Evolutionary conservation across 2,113 vertebrate genomes (phyloP).

Genomic region (Thoracochromis brauschi): DNA sequence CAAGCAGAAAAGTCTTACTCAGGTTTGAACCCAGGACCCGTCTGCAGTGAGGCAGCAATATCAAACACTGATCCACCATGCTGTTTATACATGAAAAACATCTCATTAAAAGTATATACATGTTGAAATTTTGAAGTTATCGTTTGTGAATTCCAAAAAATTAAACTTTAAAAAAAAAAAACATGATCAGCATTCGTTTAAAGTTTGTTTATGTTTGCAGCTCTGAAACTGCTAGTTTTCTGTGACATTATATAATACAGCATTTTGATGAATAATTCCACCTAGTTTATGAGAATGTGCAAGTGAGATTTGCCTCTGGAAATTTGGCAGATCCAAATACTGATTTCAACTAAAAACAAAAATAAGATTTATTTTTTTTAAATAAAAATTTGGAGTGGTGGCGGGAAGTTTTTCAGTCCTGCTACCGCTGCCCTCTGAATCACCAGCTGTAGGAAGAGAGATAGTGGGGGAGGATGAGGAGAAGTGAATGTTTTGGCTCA

Average conservation of each 20-base stretch:
- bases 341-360: neutral
- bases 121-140: neutral
- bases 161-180: neutral
- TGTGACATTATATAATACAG: neutral
- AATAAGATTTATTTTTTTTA: neutral
- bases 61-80: neutral
- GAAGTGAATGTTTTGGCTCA: neutral
- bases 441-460: conserved; percentile 21
- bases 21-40: neutral
- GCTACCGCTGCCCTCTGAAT: conserved; percentile 23
- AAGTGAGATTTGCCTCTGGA: neutral
- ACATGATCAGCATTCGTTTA: neutral
- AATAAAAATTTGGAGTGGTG: neutral
- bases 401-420: neutral
- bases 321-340: neutral
- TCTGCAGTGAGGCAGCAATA: neutral
- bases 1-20: neutral
- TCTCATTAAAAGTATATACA: neutral
- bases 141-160: neutral
- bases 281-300: neutral
- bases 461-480: conserved; percentile 7
- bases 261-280: neutral
- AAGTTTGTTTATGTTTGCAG: neutral
- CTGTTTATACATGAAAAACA: neutral
- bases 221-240: neutral